Evolutionary conservation across 2,888 invertebrate species (phyloP).

Genomic region (Zhuqinia jingwanae): DNA sequence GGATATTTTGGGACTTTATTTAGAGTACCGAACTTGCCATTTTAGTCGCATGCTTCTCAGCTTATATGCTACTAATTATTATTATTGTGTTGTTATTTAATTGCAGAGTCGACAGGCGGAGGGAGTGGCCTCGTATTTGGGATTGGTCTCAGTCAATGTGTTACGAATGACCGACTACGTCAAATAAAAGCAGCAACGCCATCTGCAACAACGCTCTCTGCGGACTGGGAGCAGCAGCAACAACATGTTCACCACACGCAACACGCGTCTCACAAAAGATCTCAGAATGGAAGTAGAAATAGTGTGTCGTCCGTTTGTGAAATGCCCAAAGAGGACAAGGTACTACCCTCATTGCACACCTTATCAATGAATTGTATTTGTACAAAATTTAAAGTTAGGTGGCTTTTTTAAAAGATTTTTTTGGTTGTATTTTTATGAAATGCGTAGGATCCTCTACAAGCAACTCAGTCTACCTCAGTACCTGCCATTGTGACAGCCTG

Average conservation of each 20-base stretch:
- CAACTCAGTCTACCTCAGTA: constrained; percentile 82
- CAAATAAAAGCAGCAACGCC: constrained; percentile 80
- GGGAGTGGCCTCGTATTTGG: constrained; percentile 89
- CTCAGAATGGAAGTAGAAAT: constrained; percentile 77
- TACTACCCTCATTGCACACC: no score
- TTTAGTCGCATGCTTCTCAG: no score
- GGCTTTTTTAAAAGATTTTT: no score
- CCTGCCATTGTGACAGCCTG: constrained; percentile 91
- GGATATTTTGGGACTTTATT: background rate
- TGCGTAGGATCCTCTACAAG: constrained; percentile 44
- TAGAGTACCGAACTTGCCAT: no score
- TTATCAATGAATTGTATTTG: background rate
- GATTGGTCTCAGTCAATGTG: constrained; percentile 90
- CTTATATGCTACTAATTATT: constrained; percentile 7
- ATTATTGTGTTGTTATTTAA: background rate
- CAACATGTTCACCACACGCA: constrained; percentile 26
- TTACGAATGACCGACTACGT: constrained; percentile 88
- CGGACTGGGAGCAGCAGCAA: constrained; percentile 69
- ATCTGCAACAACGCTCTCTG: constrained; percentile 64
- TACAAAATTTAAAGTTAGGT: background rate
- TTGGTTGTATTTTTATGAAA: no score
- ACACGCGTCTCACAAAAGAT: constrained; percentile 61
- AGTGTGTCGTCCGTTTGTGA: constrained; percentile 71
- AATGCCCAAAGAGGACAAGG: constrained; percentile 72
- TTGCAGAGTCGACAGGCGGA: constrained; percentile 59